Base-by-base conservation (phyloP, 2,888 invertebrate species). In the Oxytorus armatus region DNA sequence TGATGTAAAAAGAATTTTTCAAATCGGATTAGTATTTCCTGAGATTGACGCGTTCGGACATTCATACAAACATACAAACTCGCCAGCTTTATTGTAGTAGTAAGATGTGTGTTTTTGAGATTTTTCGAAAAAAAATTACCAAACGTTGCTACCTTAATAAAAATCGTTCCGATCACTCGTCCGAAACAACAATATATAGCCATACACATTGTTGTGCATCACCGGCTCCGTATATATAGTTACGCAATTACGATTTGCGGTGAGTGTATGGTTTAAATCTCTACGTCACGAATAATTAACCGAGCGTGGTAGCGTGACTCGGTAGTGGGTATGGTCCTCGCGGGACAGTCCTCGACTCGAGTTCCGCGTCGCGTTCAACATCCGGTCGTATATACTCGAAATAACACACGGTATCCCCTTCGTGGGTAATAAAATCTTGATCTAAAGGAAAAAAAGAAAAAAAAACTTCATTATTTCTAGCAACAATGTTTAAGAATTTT, bases 271-370 rank as follows among this genome's bases (percentile, higher is more conserved):
- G 36, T 55, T 44, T 10, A 69, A 79, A 69, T 69, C 39, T 33
- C 5, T 63, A 74, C 79, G 65, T 70, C 74, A 69, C 74, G 57
- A 69, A 63, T 79, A 79, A 79, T 79, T 79, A 79, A 69, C 47
- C 23, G 72, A 72, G 11, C 23, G 49, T 51, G 47, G 39, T 75
- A 57, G 79, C 75, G 76, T 76, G 79, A 76, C 68, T 14, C 33
- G 61, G 57, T 57, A 53, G 29, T 73, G n/a, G n/a, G n/a, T 73
- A 51, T 51, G 65, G 79, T 72, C 39, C 65, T 53, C 66, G 36
- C 18, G 21, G 39, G 10, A 1, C 69, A 69, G 69, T 55, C 69
- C 69, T 57, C 55, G 69, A 59, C 18, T 59, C 70, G 70, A 65
- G 74, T 74, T 74, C 70, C 63, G 77, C 70, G 70, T 70, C 72